phyloP scores from a whole-genome alignment of 2,113 vertebrate genomes.

The Nematolebias whitei region DNA sequence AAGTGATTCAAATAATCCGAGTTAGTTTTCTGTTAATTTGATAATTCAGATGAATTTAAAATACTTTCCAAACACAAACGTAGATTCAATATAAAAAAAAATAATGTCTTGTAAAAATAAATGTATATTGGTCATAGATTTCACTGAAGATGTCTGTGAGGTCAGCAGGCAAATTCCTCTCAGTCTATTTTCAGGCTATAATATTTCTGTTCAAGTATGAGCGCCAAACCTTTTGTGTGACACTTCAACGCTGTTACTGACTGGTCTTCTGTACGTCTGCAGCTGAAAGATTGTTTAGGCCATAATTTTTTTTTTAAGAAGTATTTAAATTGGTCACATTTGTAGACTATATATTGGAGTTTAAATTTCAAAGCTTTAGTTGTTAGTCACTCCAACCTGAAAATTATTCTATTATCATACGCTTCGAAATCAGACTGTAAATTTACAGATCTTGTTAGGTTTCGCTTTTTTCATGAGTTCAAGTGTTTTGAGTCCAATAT shows the following conservation, averaged over 20 bases:
- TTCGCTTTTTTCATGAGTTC: neutral
- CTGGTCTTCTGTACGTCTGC: conserved; percentile 9
- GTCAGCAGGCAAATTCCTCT: conserved; percentile 3
- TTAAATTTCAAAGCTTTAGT: neutral
- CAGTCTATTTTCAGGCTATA: neutral
- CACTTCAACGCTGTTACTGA: conserved; percentile 27
- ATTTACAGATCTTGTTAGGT: neutral
- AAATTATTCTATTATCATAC: neutral
- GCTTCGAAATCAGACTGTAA: conserved; percentile 11
- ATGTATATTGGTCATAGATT: conserved; percentile 13
- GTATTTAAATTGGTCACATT: neutral
- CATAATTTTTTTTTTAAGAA: conserved; percentile 4
- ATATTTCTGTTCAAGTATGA: conserved; percentile 6
- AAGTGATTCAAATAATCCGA: neutral
- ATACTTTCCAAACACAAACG: neutral
- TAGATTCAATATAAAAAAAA: conserved; percentile 1
- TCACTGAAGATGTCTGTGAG: conserved; percentile 18
- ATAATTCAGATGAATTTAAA: neutral
- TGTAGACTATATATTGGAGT: neutral
- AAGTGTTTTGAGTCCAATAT: conserved; percentile 11
- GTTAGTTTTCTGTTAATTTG: neutral
- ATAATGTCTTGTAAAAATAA: conserved; percentile 13
- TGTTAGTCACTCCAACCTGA: neutral
- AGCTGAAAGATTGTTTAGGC: conserved; percentile 29
- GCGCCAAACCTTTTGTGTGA: conserved; percentile 15